Conservation (phyloP, 2,797 vertebrate genomes). For the Streptopelia turtur region DNA sequence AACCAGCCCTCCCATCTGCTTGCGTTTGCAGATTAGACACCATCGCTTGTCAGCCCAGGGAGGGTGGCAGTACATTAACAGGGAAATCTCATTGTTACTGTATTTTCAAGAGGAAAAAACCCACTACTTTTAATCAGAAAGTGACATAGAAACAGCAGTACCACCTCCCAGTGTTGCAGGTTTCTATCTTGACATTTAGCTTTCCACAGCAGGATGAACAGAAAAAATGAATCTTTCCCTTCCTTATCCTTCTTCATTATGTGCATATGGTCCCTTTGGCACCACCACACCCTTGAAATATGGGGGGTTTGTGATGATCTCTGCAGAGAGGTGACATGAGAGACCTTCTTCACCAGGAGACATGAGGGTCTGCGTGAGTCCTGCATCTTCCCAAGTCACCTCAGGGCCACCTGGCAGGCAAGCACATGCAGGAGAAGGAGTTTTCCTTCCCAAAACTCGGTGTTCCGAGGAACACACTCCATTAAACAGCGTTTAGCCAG, state of each 20-base stretch:
- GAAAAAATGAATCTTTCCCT: not conserved
- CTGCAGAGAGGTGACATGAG: not conserved
- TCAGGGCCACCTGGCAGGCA: not conserved
- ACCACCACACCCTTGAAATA: not conserved
- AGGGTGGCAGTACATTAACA: not conserved
- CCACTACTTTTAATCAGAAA: not conserved
- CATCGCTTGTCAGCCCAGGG: not conserved
- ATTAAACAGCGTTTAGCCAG: not conserved
- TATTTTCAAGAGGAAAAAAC: not conserved
- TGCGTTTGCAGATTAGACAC: not conserved
- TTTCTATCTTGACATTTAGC: not conserved
- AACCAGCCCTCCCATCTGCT: not conserved
- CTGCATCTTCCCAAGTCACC: not conserved
- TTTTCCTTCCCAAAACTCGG: not conserved
- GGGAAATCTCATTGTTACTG: not conserved
- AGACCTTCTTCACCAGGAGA: not conserved
- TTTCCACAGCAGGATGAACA: not conserved
- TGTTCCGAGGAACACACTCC: rapidly evolving
- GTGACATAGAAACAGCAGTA: not conserved
- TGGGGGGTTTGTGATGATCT: not conserved
- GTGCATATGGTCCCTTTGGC: not conserved
- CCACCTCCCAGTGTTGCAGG: not conserved
- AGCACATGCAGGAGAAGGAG: not conserved
- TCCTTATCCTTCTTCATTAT: not conserved
- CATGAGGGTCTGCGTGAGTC: rapidly evolving